A percentile compares a stretch with the other conserved stretches of the same genome.
Evolutionary conservation across 2,888 invertebrate species (phyloP).

Genomic region (Iselma pallidipennis): DNA sequence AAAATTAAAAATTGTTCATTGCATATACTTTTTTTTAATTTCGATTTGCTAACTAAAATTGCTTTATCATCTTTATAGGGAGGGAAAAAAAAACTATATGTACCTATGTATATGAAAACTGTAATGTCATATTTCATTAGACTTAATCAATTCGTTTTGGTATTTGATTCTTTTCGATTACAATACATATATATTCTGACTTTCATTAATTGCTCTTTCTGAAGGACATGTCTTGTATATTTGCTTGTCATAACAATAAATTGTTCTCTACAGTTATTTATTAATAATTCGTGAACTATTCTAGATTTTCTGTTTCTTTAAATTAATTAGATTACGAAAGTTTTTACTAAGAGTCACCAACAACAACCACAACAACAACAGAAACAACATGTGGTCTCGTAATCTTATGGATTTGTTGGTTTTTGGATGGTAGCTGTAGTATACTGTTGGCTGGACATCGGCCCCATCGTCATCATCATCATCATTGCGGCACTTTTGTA

Average conservation of each 20-base stretch:
- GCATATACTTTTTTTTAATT: too few species aligned
- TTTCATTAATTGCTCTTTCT: conserved; percentile 26
- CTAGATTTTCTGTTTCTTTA: neutral
- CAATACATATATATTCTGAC: conserved; percentile 27
- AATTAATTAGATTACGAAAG: neutral
- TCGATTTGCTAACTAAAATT: conserved; percentile 26
- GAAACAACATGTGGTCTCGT: neutral
- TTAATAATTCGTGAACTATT: neutral
- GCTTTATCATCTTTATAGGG: conserved; percentile 22
- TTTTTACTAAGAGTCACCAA: neutral
- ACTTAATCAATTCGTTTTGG: conserved; percentile 38
- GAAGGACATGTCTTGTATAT: conserved; percentile 20
- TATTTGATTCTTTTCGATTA: conserved; percentile 33
- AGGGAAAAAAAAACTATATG: too few species aligned
- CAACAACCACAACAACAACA: too few species aligned
- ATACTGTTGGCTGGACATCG: neutral
- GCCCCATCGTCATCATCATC: conserved; percentile 1
- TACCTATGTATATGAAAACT: too few species aligned
- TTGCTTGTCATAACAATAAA: conserved; percentile 13
- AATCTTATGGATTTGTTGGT: neutral
- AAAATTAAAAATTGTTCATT: too few species aligned
- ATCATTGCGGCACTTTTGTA: conserved; percentile 39
- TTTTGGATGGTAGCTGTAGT: too few species aligned
- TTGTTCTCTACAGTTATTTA: conserved; percentile 6
- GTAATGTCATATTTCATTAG: conserved; percentile 41